Percentiles rank a stretch among this genome's conserved stretches.
Conservation (phyloP, 2,113 vertebrate species). For the Ochotona princeps region DNA sequence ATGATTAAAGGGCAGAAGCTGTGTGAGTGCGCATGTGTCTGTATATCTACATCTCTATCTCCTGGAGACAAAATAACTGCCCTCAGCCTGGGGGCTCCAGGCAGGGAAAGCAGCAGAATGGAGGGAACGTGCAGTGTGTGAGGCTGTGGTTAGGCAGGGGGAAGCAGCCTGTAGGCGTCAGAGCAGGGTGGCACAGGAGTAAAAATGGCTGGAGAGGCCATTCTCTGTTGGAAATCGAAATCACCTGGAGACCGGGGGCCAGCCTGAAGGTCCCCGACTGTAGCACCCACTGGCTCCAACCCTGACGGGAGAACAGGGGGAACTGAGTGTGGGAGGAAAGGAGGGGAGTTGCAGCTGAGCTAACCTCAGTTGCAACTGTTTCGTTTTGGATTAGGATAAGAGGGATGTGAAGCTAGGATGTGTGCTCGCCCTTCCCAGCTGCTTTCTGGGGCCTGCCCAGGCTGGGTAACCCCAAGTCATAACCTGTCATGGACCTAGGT, state of each 20-base stretch:
- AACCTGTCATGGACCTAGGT: background rate
- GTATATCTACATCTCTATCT: constrained; percentile 62
- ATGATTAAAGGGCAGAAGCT: constrained; percentile 58
- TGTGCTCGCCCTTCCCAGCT: background rate
- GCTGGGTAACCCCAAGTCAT: background rate
- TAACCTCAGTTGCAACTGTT: constrained; percentile 28
- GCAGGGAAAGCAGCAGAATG: constrained; percentile 63
- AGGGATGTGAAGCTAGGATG: background rate
- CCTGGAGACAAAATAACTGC: constrained; percentile 72
- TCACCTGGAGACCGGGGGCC: background rate
- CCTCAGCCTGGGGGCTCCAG: constrained; percentile 34
- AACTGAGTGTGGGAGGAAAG: background rate
- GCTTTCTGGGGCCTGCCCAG: background rate
- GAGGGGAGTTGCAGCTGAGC: background rate
- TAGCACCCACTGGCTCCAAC: background rate
- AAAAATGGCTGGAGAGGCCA: constrained; percentile 52
- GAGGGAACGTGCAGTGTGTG: constrained; percentile 65
- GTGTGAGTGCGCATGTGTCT: background rate
- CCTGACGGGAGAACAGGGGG: background rate
- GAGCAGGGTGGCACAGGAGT: constrained; percentile 48
- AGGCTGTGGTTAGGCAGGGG: constrained; percentile 72
- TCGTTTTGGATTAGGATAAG: constrained; percentile 22
- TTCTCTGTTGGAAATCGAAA: constrained; percentile 60
- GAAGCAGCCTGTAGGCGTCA: constrained; percentile 65
- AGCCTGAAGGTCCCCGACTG: background rate